These are phyloP conservation scores for Silurus lanzhouensis DNA, from an alignment of 2,797 vertebrate species.

Conservation along the genomic window DNA sequence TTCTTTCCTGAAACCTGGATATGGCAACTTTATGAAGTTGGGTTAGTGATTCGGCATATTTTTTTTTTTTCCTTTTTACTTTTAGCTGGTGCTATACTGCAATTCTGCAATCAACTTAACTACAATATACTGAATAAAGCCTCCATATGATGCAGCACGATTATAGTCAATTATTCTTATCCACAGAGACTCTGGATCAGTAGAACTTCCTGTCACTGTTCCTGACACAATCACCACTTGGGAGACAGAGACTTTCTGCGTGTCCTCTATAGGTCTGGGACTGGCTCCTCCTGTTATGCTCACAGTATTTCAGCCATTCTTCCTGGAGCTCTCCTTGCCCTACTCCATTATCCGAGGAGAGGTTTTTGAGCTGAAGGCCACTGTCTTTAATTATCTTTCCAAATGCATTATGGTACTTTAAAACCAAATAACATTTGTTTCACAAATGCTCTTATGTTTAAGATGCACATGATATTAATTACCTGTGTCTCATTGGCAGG, in stretches of 20 bases:
- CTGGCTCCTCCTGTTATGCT: constrained; percentile 57
- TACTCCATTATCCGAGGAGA: constrained; percentile 73
- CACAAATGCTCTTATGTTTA: neutral
- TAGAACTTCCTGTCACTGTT: constrained; percentile 58
- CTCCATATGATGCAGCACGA: neutral
- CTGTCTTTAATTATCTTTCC: constrained; percentile 66
- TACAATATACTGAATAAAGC: neutral
- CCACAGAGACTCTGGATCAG: constrained; percentile 64
- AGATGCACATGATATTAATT: constrained; percentile 7
- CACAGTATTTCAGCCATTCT: constrained; percentile 73
- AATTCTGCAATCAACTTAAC: neutral
- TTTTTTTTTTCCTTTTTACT: neutral
- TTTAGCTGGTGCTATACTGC: neutral
- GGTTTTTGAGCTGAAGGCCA: constrained; percentile 68
- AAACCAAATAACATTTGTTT: neutral
- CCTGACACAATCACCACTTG: constrained; percentile 79
- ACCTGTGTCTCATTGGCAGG: constrained; percentile 56
- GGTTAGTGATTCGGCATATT: constrained; percentile 61
- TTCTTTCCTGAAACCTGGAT: constrained; percentile 76
- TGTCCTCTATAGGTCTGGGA: constrained; percentile 58
- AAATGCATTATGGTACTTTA: constrained; percentile 67
- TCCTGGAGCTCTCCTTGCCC: constrained; percentile 69
- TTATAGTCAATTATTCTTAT: neutral
- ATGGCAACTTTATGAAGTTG: constrained; percentile 70
- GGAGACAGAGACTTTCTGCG: constrained; percentile 74